phyloP scores from a whole-genome alignment of 2,797 vertebrate species.

The Sebastes kiyomatsui region DNA sequence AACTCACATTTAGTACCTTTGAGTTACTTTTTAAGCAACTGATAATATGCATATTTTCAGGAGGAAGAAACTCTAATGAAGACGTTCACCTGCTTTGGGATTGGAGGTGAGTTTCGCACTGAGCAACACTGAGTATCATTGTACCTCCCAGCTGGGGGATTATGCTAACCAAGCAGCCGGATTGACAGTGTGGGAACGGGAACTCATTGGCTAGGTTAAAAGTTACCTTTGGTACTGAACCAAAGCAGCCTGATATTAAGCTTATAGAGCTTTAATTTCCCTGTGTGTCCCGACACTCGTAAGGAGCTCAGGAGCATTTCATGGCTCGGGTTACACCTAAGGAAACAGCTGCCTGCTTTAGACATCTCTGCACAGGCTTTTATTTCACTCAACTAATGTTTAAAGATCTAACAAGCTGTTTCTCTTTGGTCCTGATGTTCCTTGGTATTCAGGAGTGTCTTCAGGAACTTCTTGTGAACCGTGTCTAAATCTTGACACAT shows the following conservation, averaged over 20 bases:
- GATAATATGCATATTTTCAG: background rate
- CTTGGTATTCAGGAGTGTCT: background rate
- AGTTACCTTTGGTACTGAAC: constrained; percentile 23
- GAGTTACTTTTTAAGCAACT: background rate
- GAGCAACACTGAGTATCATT: background rate
- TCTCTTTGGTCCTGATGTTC: background rate
- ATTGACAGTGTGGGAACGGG: constrained; percentile 35
- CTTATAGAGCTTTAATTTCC: constrained; percentile 13
- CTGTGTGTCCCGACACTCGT: constrained; percentile 10
- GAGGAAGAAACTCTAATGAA: background rate
- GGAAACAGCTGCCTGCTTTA: background rate
- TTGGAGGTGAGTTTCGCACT: background rate
- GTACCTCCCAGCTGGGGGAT: constrained; percentile 35
- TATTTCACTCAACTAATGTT: background rate
- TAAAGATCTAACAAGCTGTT: background rate
- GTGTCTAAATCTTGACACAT: background rate
- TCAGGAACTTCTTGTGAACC: background rate
- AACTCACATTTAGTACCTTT: no score
- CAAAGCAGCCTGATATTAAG: constrained; percentile 29
- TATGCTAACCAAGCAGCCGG: constrained; percentile 54
- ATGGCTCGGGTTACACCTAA: accelerated
- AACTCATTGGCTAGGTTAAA: constrained; percentile 7
- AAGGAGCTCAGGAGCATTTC: constrained; percentile 24
- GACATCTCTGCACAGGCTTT: no score
- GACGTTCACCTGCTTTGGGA: background rate